Base-by-base conservation (phyloP, 2,797 vertebrate genomes). In the Phataginus tetradactyla region DNA sequence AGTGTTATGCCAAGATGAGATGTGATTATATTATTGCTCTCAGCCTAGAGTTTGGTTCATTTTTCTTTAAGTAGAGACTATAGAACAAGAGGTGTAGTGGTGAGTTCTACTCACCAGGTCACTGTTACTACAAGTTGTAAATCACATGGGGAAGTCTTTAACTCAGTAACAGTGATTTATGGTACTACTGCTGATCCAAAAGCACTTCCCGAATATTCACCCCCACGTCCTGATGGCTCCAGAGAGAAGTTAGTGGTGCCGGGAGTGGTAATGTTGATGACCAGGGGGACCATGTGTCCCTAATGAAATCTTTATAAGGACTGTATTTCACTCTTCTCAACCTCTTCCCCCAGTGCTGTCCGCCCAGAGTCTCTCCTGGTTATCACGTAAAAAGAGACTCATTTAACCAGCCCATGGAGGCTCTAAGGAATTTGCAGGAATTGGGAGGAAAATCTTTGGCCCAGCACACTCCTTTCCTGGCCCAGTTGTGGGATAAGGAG, bases 71-170 rank as follows among this genome's bases (percentile, higher is more conserved):
- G 77, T 92, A 88, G 39, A 91, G 39, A n/a, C 63, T 80, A 1
- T 42, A 86, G 49, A 71, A 57, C 12, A 80, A 94, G 91, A 92
- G 79, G 74, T 90, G 63, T 34, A 72, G 81, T 95, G 79, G 51
- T 77, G 64, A 86, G 90, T 96, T 87, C 74, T 89, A 79, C 53
- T 90, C 51, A 71, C 61, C 66, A 81, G 95, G 25, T 69, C 74
- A 45, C 94, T 91, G 79, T 95, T 96, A 55, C 69, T 95, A 37
- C 72, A 89, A 84, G 86, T 85, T 96, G 57, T 95, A 95, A 96
- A 92, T 96, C 93, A 95, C 66, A 13, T 34, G 25, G 91, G 66
- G 61, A 90, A 89, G 89, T 84, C 81, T 91, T 89, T 96, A 95
- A 90, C 77, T 86, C 64, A 20, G 59, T 79, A 83, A 85, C 49